Conservation (phyloP, 1,140 invertebrate genomes). For the Eubasilissa regina region DNA sequence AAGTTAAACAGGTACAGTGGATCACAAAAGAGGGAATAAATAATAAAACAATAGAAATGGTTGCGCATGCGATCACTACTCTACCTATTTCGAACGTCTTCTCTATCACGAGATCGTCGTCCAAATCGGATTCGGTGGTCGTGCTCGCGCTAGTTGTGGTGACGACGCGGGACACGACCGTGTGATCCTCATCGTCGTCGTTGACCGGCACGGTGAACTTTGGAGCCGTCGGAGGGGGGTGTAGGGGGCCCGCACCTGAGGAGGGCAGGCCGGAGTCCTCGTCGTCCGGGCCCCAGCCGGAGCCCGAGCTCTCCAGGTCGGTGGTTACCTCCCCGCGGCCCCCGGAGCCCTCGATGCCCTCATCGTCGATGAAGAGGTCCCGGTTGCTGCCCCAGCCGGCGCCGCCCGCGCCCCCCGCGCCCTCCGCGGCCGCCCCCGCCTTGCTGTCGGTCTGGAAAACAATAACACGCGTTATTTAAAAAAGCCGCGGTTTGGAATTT, state of each 20-base stretch:
- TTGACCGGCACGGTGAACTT: neutral
- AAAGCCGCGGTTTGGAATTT: too few relatives aligned
- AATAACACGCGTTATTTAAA: neutral
- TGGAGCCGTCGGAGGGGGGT: neutral
- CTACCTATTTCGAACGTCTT: slow-evolving; percentile 62
- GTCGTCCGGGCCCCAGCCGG: slow-evolving; percentile 72
- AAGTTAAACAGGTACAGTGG: neutral
- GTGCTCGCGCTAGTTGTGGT: slow-evolving; percentile 50
- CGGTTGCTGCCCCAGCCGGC: neutral
- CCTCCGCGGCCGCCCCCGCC: slow-evolving; percentile 35
- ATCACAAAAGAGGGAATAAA: slow-evolving; percentile 41
- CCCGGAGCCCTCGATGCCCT: slow-evolving; percentile 62
- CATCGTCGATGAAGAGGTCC: slow-evolving; percentile 71
- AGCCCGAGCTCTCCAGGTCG: slow-evolving; percentile 70
- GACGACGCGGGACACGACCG: slow-evolving; percentile 32
- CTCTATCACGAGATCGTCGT: slow-evolving; percentile 61
- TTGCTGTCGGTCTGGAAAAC: slow-evolving; percentile 22
- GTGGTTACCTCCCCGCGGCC: slow-evolving; percentile 67
- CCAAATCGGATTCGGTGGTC: slow-evolving; percentile 64
- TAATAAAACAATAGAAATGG: slow-evolving; percentile 64
- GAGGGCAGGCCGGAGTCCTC: slow-evolving; percentile 64
- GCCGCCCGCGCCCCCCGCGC: slow-evolving; percentile 24
- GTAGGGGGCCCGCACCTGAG: slow-evolving; percentile 54
- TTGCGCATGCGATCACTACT: slow-evolving; percentile 71
- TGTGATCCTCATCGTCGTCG: slow-evolving; percentile 34